These are phyloP conservation scores for Hemitrygon akajei DNA, from an alignment of 2,797 vertebrate genomes.

Conservation along the genomic window DNA sequence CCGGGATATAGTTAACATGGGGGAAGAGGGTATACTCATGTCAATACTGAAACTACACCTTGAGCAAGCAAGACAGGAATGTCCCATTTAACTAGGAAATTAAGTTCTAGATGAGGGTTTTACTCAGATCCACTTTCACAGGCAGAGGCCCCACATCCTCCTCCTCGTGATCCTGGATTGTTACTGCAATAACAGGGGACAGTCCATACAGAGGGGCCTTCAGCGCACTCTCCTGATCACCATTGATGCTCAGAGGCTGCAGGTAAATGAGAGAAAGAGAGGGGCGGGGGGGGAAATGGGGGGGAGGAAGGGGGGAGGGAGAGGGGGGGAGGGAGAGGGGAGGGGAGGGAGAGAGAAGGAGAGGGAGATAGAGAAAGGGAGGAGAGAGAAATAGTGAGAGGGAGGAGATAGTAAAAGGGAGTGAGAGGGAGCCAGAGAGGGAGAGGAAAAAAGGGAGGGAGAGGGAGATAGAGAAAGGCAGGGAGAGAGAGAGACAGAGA, in stretches of 20 bases:
- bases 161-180: slow-evolving; percentile 63
- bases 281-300: not conserved
- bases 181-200: slow-evolving; percentile 65
- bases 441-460: not conserved
- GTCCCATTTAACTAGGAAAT: not conserved
- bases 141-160: slow-evolving; percentile 77
- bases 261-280: not conserved
- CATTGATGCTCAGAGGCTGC: slow-evolving; percentile 77
- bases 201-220: slow-evolving; percentile 67
- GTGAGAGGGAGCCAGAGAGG: too few species aligned
- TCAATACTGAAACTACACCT: not conserved
- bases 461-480: not conserved
- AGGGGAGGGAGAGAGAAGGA: too few species aligned
- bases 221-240: slow-evolving; percentile 76
- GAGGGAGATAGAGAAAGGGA: too few species aligned
- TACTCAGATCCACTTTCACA: slow-evolving; percentile 86
- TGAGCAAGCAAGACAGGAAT: not conserved
- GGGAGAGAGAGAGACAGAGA: slow-evolving; percentile 27
- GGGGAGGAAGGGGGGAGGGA: not conserved
- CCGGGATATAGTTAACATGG: not conserved
- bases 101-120: slow-evolving; percentile 72
- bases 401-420: too few species aligned
- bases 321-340: slow-evolving; percentile 13
- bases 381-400: too few species aligned
- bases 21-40: not conserved